Evolutionary conservation across 2,113 vertebrate genomes (phyloP).

Genomic region (Mastomys coucha): DNA sequence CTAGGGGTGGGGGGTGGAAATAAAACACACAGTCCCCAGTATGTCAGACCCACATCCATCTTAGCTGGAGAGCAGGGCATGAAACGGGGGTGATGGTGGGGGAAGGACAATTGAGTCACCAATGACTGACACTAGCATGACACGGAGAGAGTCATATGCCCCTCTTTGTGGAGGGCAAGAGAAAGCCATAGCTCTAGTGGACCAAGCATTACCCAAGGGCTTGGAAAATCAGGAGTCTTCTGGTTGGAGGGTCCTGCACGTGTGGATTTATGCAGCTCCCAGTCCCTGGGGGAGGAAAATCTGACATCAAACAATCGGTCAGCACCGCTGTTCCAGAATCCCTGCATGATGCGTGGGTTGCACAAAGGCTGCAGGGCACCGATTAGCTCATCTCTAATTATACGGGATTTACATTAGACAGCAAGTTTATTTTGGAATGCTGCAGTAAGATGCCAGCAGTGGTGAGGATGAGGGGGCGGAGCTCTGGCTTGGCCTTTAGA

Average conservation of each 20-base stretch:
- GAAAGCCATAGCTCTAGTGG: not conserved
- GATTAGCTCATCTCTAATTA: slow-evolving; percentile 59
- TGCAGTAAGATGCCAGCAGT: slow-evolving; percentile 56
- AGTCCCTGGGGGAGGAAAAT: slow-evolving; percentile 37
- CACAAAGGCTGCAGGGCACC: slow-evolving; percentile 1
- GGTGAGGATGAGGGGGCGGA: slow-evolving; percentile 54
- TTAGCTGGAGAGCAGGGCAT: not conserved
- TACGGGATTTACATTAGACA: slow-evolving; percentile 70
- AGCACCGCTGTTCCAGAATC: not conserved
- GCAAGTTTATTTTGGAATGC: slow-evolving; percentile 76
- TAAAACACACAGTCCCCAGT: not conserved
- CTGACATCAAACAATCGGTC: slow-evolving; percentile 73
- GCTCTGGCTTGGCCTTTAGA: slow-evolving; percentile 74
- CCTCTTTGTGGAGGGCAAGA: not conserved
- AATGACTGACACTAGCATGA: not conserved
- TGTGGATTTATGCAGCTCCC: slow-evolving; percentile 23
- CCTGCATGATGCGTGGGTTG: slow-evolving; percentile 5
- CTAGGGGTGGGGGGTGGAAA: not conserved
- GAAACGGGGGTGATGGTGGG: too few relatives aligned
- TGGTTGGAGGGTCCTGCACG: not conserved
- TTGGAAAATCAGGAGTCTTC: slow-evolving; percentile 1
- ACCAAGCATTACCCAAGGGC: not conserved
- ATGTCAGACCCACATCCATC: not conserved
- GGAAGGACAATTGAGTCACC: not conserved
- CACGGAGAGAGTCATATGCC: not conserved